These are phyloP conservation scores for Natator depressus DNA, from an alignment of 2,113 vertebrate species.

Conservation along the genomic window DNA sequence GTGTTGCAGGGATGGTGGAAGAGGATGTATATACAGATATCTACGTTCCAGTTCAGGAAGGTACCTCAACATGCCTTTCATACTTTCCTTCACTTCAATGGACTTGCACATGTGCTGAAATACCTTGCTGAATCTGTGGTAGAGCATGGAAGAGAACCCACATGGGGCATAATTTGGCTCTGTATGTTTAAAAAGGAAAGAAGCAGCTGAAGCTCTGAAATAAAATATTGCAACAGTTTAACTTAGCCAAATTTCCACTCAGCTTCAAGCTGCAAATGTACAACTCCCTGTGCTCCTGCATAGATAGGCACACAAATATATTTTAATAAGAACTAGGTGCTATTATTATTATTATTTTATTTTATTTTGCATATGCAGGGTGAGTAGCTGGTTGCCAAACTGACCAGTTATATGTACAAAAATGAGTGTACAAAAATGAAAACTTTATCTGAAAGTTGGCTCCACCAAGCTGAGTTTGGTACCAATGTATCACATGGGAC, in stretches of 20 bases:
- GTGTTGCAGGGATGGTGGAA: background rate
- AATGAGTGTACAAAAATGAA: background rate
- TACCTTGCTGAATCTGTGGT: background rate
- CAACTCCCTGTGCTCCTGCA: background rate
- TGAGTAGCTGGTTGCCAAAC: background rate
- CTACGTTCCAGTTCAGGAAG: background rate
- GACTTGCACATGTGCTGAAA: background rate
- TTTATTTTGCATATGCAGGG: background rate
- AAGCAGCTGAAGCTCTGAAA: slow-evolving; percentile 6
- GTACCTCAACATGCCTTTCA: accelerated
- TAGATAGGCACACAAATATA: background rate
- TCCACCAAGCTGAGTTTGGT: background rate
- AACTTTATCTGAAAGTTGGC: background rate
- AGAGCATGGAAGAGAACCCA: background rate
- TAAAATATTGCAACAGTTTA: background rate
- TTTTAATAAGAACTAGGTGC: background rate
- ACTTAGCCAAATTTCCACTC: background rate
- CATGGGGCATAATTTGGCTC: slow-evolving; percentile 1
- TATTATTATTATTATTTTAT: background rate
- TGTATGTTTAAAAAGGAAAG: background rate
- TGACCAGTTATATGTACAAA: background rate
- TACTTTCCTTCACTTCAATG: background rate
- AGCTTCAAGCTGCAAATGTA: background rate
- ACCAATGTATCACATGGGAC: background rate
- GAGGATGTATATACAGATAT: background rate